Base-by-base conservation (phyloP, 2,113 vertebrate genomes). In the Syngnathoides biaculeatus region DNA sequence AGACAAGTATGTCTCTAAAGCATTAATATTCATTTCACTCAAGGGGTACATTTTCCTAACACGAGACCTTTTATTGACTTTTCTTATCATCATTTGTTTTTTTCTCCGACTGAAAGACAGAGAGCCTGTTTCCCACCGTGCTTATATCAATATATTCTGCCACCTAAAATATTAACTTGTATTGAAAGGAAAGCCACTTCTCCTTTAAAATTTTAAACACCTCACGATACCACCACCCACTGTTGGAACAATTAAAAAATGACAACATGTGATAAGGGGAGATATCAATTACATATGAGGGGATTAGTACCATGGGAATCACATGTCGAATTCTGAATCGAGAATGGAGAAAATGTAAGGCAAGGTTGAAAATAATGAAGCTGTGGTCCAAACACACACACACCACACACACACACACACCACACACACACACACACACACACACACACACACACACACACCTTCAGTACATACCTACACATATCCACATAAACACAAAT, bases 81-180 rank as follows among this genome's bases (percentile, higher is more conserved):
- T 63, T 63, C 22, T 10, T 45, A 42, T 9, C 26, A 57, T 57
- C 40, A 1, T 45, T 22, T 63, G 14, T 45, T 63, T 63, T 40
- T 26, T 22, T 45, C 22, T 63, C 10, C 22, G 22, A 45, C 61
- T 9, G 22, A 8, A 57, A 57, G 7, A 89, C 88, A 56, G 40
- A 68, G 79, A 88, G 86, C 82, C 79, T 82, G 85, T 87, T 87
- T 91, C 55, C 17, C 88, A 88, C 88, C 88, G 88, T 90, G 85
- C 82, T 83, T 78, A 84, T 78, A 84, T 87, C 90, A 84, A 92
- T 92, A 89, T 90, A 91, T 88, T 89, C 88, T 68, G 81, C 81
- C 64, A 67, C 68, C 74, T 92, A 75, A 90, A 92, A 91, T 92
- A 92, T 92, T 89, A 80, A 92, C 89, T 86, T 65, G 56, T 72